These are phyloP conservation scores for Mythimna ferrago DNA, from an alignment of 2,888 invertebrate species.

Conservation along the genomic window DNA sequence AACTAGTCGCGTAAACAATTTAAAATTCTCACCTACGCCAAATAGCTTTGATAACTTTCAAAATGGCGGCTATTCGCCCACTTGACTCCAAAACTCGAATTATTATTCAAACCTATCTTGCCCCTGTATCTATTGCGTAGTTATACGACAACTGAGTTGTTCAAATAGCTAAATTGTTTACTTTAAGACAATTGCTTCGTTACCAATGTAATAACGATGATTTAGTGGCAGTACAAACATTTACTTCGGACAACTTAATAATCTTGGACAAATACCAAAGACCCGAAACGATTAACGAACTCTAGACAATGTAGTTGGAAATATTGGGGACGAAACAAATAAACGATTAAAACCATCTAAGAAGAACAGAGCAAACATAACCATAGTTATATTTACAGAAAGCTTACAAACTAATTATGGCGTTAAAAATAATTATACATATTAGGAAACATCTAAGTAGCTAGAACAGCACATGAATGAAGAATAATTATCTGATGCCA, in stretches of 20 bases:
- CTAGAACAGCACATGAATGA: no score
- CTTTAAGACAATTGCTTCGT: slow-evolving; percentile 18
- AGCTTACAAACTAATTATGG: no score
- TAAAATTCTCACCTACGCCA: slow-evolving; percentile 83
- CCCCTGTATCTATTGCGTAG: slow-evolving; percentile 57
- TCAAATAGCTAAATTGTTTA: slow-evolving; percentile 34
- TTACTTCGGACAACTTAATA: slow-evolving; percentile 4
- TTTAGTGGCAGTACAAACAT: slow-evolving; percentile 13
- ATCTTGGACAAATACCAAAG: slow-evolving; percentile 15
- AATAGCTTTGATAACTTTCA: slow-evolving; percentile 78
- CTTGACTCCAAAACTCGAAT: slow-evolving; percentile 74
- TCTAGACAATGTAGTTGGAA: neutral
- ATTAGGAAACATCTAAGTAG: no score
- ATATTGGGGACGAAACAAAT: neutral
- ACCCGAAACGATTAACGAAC: slow-evolving; percentile 9
- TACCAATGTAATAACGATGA: slow-evolving; percentile 11
- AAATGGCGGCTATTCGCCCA: slow-evolving; percentile 86
- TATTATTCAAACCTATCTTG: slow-evolving; percentile 69
- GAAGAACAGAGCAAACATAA: neutral
- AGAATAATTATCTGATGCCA: no score
- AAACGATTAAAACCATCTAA: neutral
- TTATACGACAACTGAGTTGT: slow-evolving; percentile 37
- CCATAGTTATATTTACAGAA: neutral
- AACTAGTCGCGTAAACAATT: slow-evolving; percentile 68
- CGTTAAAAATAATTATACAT: no score